Evolutionary conservation across 1,140 invertebrate genomes (phyloP).

Genomic region (Cyphomyrmex costatus): DNA sequence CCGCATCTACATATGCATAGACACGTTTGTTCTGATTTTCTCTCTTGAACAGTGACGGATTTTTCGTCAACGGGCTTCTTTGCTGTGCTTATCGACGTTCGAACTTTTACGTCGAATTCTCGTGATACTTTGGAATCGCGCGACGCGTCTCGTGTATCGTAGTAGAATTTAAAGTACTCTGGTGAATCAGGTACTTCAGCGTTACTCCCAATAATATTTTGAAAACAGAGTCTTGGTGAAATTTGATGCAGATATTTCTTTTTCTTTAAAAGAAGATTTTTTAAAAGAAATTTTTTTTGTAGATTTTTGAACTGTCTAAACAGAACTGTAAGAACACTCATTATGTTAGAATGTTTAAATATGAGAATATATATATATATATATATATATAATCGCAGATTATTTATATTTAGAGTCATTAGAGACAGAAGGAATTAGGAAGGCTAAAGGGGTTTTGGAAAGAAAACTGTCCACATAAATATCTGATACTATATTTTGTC

Average conservation of each 20-base stretch:
- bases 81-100: neutral
- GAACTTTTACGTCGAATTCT: slow-evolving; percentile 33
- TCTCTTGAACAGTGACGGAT: slow-evolving; percentile 57
- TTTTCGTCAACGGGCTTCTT: slow-evolving; percentile 34
- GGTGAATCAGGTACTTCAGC: neutral
- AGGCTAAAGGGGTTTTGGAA: neutral
- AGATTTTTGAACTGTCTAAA: neutral
- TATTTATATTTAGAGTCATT: too few species aligned
- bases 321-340: neutral
- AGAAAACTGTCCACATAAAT: slow-evolving; percentile 8
- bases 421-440: neutral
- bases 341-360: neutral
- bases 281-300: neutral
- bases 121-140: neutral
- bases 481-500: neutral
- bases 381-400: neutral
- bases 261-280: neutral
- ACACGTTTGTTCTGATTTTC: slow-evolving; percentile 70
- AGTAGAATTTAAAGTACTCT: slow-evolving; percentile 12
- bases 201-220: neutral
- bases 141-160: neutral
- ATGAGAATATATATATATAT: neutral
- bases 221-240: neutral
- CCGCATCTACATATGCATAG: slow-evolving; percentile 75
- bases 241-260: neutral